Base-by-base conservation (phyloP, 2,113 vertebrate genomes). In the Seriola dumerili region DNA sequence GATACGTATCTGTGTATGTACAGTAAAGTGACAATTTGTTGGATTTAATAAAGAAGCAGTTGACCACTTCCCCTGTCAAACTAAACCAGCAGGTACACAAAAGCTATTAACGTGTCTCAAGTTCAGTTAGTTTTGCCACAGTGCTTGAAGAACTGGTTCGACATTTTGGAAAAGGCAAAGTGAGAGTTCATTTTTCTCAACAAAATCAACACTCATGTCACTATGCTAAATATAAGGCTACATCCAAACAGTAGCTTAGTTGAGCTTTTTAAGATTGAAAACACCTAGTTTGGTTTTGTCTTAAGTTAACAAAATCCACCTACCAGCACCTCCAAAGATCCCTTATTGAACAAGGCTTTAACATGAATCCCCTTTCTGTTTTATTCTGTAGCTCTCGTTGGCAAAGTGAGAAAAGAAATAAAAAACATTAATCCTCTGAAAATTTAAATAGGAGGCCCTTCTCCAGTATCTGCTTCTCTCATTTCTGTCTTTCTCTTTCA, bases 1-100 rank as follows among this genome's bases (percentile, higher is more conserved):
- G 29, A 7, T 63, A 14, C 68, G 40, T 83, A 19, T 63, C 3
- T 55, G 1, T 74, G 40, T 68, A 17, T 64, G 65, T 50, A 57
- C 36, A 74, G 11, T 1, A 23, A 36, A 76, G 54, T 70, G 10
- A 19, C 9, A 32, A 23, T 44, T 5, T 72, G 14, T 59, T 72
- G 67, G 42, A 71, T 78, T 76, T 59, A 25, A 34, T 62, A 4
- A 67, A 67, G 88, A 79, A 88, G 86, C 83, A 80, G 71, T 19
- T 86, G 85, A 90, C 73, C 57, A 74, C 80, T 80, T 76, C 66
- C 61, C 76, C 79, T 82, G 80, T 62, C 29, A n/a, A 34, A 76
- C 16, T 8, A 12, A 48, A 34, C 9, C 3, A 55, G 0, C 9
- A 16, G 21, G 16, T 52, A 17, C 32, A 1, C 8, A 8, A 11